Percentiles rank a stretch among this genome's conserved stretches.
Conservation (phyloP, 2,113 vertebrate genomes). For the Aleadryas rufinucha region DNA sequence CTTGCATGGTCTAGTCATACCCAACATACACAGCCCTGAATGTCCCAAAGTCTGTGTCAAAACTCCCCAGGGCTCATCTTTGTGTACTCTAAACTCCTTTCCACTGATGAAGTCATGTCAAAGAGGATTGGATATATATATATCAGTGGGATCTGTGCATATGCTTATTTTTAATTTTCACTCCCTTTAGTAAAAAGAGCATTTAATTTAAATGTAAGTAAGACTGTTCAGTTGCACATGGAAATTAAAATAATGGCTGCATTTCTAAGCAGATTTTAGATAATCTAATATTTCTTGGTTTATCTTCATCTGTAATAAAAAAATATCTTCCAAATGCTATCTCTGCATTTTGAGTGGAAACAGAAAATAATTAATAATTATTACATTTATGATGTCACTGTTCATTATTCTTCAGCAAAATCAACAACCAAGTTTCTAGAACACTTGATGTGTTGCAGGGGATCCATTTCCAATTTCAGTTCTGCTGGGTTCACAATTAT, state of each 20-base stretch:
- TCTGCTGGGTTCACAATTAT: not conserved
- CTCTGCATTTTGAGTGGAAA: not conserved
- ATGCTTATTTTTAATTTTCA: not conserved
- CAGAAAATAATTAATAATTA: not conserved
- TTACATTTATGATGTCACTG: not conserved
- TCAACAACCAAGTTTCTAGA: not conserved
- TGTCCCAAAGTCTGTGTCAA: not conserved
- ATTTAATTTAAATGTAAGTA: not conserved
- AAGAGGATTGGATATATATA: not conserved
- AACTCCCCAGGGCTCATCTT: not conserved
- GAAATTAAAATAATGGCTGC: not conserved
- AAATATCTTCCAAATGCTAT: not conserved
- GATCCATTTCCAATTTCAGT: not conserved
- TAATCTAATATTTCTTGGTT: not conserved
- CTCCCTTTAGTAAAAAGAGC: not conserved
- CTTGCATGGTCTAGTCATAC: not conserved
- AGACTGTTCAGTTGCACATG: not conserved
- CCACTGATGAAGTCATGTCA: not conserved
- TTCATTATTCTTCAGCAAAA: not conserved
- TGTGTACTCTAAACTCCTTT: not conserved
- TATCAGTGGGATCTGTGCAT: not conserved
- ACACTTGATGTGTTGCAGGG: not conserved
- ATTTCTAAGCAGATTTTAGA: not conserved
- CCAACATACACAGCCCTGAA: not conserved
- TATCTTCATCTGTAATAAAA: not conserved